phyloP scores from a whole-genome alignment of 2,113 vertebrate species.

The Poeciliopsis turrubarensis region DNA sequence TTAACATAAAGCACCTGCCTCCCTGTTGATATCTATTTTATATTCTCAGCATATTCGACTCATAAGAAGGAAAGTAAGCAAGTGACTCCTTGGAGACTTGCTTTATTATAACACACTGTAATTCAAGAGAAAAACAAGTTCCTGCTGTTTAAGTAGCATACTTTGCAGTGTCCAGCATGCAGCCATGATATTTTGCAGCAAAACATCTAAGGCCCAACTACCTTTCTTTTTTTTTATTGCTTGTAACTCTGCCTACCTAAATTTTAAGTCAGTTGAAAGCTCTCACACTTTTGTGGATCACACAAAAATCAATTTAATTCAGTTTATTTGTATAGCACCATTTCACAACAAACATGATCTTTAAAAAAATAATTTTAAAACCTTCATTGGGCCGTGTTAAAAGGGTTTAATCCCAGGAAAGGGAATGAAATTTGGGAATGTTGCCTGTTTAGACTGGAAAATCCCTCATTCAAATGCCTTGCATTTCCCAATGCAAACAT shows the following conservation, averaged over 20 bases:
- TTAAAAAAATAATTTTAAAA: neutral
- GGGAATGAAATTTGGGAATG: neutral
- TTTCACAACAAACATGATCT: too few relatives aligned
- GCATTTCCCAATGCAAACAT: neutral
- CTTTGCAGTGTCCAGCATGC: slow-evolving; percentile 56
- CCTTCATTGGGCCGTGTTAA: neutral
- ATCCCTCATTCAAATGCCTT: neutral
- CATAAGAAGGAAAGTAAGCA: slow-evolving; percentile 32
- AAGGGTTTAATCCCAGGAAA: neutral
- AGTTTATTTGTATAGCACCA: too few relatives aligned
- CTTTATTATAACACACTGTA: slow-evolving; percentile 24
- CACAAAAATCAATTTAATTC: too few relatives aligned
- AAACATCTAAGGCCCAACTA: neutral
- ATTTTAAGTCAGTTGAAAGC: too few relatives aligned
- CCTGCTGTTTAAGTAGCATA: slow-evolving; percentile 23
- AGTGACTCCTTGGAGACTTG: slow-evolving; percentile 36
- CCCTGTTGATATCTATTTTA: slow-evolving; percentile 47
- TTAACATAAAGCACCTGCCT: slow-evolving; percentile 60
- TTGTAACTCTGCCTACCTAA: too few relatives aligned
- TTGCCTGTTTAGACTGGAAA: neutral
- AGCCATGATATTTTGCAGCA: slow-evolving; percentile 20
- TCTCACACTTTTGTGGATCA: too few relatives aligned
- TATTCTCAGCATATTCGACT: slow-evolving; percentile 66
- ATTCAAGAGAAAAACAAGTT: slow-evolving; percentile 39
- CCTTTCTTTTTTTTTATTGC: too few relatives aligned